phyloP scores from a whole-genome alignment of 2,888 invertebrate genomes.

The Temnothorax ravouxi region DNA sequence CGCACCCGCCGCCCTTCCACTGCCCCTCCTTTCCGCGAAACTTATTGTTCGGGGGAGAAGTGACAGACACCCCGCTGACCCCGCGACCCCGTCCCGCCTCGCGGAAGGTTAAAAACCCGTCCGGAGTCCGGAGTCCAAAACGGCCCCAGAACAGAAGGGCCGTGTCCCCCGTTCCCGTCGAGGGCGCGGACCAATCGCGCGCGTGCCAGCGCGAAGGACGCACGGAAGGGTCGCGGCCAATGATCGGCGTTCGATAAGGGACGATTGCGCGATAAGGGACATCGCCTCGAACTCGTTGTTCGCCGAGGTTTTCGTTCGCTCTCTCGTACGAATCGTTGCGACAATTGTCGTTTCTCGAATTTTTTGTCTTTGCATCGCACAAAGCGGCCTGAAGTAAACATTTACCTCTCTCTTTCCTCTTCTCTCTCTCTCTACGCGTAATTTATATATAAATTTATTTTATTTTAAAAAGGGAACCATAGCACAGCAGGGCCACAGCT shows the following conservation, averaged over 20 bases:
- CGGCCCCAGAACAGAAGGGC: too few relatives aligned
- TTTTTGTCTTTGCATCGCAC: neutral
- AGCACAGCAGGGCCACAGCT: too few relatives aligned
- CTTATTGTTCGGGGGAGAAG: slow-evolving; percentile 71
- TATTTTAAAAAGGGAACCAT: neutral
- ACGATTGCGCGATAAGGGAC: too few relatives aligned
- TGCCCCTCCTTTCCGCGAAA: slow-evolving; percentile 67
- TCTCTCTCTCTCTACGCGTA: neutral
- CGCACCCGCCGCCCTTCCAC: slow-evolving; percentile 67
- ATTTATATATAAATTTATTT: neutral
- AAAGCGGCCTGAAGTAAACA: neutral
- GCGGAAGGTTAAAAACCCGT: neutral
- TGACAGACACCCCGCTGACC: slow-evolving; percentile 48
- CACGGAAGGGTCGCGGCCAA: too few relatives aligned
- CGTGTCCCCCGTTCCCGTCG: too few relatives aligned
- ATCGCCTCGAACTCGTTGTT: too few relatives aligned
- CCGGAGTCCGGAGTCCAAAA: too few relatives aligned
- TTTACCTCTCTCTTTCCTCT: neutral
- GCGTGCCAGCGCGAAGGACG: too few relatives aligned
- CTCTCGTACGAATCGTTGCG: too few relatives aligned
- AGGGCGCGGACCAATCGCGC: too few relatives aligned
- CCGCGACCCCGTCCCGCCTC: slow-evolving; percentile 54
- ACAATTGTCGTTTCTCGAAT: neutral
- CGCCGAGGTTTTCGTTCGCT: too few relatives aligned
- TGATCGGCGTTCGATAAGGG: too few relatives aligned